phyloP scores from a whole-genome alignment of 2,113 vertebrate genomes.

The Gymnorhina tibicen region DNA sequence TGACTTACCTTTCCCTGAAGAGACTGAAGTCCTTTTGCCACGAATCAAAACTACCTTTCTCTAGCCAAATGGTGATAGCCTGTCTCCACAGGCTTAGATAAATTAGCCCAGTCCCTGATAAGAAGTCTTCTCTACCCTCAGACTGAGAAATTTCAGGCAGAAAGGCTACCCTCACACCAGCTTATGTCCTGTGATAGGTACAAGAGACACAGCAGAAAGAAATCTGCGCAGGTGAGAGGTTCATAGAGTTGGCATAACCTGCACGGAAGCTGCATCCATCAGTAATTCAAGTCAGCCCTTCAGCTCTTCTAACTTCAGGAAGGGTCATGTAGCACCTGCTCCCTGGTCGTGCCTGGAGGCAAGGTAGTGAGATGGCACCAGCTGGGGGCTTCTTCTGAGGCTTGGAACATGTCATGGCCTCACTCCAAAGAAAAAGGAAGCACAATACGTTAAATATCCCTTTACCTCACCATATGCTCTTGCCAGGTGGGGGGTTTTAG shows the following conservation, averaged over 20 bases:
- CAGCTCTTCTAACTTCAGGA: background rate
- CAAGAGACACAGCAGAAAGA: background rate
- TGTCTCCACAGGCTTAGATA: background rate
- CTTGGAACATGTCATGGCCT: background rate
- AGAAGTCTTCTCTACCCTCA: background rate
- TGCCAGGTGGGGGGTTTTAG: background rate
- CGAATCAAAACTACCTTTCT: background rate
- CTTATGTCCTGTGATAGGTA: background rate
- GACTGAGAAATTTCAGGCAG: background rate
- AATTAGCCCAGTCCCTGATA: background rate
- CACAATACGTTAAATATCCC: background rate
- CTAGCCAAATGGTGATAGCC: background rate
- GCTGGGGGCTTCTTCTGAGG: background rate
- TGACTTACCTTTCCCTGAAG: background rate
- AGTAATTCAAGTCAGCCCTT: background rate
- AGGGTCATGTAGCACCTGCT: accelerated
- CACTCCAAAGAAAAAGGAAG: background rate
- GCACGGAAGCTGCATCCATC: background rate
- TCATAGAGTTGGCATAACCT: background rate
- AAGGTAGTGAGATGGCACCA: background rate
- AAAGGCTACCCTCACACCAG: background rate
- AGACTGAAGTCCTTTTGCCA: background rate
- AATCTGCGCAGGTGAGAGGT: background rate
- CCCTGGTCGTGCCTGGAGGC: background rate
- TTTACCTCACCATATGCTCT: background rate